Base-by-base conservation (phyloP, 1,140 invertebrate species). In the Sogatella furcifera region DNA sequence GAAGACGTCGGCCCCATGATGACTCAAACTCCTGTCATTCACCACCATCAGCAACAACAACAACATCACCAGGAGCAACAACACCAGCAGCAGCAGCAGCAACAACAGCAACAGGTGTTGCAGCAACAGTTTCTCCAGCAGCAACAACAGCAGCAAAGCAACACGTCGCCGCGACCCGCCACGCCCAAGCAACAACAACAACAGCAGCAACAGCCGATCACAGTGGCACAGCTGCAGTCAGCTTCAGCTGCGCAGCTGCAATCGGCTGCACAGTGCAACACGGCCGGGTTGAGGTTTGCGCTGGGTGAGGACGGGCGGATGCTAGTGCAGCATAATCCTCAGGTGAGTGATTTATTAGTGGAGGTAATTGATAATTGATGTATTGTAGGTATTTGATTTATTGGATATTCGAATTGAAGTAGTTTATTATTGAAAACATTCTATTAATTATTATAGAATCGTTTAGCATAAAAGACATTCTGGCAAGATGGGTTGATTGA, bases 261-360 rank as follows among this genome's bases (percentile, higher is more conserved):
- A n/a, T n/a, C n/a, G n/a, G n/a, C n/a, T n/a, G n/a, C 60, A 19
- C 58, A 65, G 59, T 62, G 64, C 11, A 34, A 60, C 22, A 62
- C 65, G 21, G 74, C 74, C 15, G 76, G 76, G 22, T 61, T 79
- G 21, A 66, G 76, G 61, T 66, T 79, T 15, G 74, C 77, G 5
- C 69, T 78, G 21, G 74, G 75, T 13, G 77, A 79, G 66, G 77
- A 78, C 64, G 77, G 77, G 5, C 72, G 74, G 46, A 71, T 79
- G 55, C 71, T 78, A 17, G 67, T 79, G 9, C 77, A 78, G 62
- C 77, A 77, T 56, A 73, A 53, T 38, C 64, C 64, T 24, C 64
- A 64, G 53, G 64, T 65, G 46, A 61, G 22, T 53, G 24, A 2
- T n/a, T n/a, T n/a, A n/a, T n/a, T n/a, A n/a, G n/a, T n/a, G n/a